Evolutionary conservation across 2,797 vertebrate species (phyloP).

Genomic region (Lerista edwardsae): DNA sequence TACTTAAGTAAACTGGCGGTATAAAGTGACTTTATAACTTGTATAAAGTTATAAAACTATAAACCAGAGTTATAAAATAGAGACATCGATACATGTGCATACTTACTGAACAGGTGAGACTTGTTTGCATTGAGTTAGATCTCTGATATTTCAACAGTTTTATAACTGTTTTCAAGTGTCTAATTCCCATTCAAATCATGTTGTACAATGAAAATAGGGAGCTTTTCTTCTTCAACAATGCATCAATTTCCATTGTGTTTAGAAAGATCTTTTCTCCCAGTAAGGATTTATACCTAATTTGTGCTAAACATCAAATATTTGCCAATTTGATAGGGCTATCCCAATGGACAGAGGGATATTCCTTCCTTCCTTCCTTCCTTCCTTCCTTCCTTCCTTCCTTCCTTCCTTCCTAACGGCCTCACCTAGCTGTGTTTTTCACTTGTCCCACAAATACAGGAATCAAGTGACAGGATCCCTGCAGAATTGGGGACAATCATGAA

Average conservation of each 20-base stretch:
- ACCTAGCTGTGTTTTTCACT: too few relatives aligned
- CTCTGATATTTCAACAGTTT: conserved; percentile 45
- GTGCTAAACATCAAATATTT: neutral
- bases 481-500: too few relatives aligned
- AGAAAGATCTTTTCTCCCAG: too few relatives aligned
- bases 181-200: conserved; percentile 37
- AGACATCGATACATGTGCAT: too few relatives aligned
- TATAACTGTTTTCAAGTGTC: conserved; percentile 5
- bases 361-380: too few relatives aligned
- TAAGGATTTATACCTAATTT: too few relatives aligned
- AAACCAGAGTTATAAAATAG: too few relatives aligned
- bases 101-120: too few relatives aligned
- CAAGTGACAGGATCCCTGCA: neutral
- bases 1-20: conserved; percentile 46
- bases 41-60: too few relatives aligned
- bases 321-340: neutral
- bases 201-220: neutral
- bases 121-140: conserved; percentile 34
- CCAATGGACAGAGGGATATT: neutral
- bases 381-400: too few relatives aligned
- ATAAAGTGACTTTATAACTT: conserved; percentile 42
- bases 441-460: too few relatives aligned
- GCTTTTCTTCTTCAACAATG: conserved; percentile 40
- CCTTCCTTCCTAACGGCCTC: too few relatives aligned
- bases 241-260: conserved; percentile 50